A percentile compares a stretch with the other conserved stretches of the same genome.
Conservation (phyloP, 2,888 invertebrate genomes). For the Germaria angustata region DNA sequence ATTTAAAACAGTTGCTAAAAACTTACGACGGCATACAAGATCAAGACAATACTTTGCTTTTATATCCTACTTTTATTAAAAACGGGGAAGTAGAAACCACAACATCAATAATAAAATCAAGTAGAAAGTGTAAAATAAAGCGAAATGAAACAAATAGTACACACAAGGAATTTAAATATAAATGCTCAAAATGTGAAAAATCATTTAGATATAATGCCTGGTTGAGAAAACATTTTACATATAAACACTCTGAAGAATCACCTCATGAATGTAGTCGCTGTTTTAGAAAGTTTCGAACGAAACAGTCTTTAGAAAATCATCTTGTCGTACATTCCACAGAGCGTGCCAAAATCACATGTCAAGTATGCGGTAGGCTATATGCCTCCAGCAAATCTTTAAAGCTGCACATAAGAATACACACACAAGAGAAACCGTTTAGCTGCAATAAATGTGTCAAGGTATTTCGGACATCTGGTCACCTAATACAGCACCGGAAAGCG, state of each 20-base stretch:
- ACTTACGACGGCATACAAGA: not conserved
- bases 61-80: slow-evolving; percentile 16
- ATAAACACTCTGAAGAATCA: slow-evolving; percentile 69
- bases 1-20: slow-evolving; percentile 64
- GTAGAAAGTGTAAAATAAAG: not conserved
- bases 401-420: slow-evolving; percentile 75
- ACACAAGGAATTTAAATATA: slow-evolving; percentile 2
- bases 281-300: slow-evolving; percentile 68
- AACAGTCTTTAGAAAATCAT: slow-evolving; percentile 69
- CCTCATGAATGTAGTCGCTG: slow-evolving; percentile 71
- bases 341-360: slow-evolving; percentile 64
- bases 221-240: slow-evolving; percentile 54
- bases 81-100: not conserved
- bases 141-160: not conserved
- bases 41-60: not conserved
- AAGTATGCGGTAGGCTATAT: slow-evolving; percentile 73
- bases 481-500: slow-evolving; percentile 69
- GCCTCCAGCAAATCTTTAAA: slow-evolving; percentile 71
- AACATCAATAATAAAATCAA: slow-evolving; percentile 11
- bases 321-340: slow-evolving; percentile 67
- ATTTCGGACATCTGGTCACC: slow-evolving; percentile 76
- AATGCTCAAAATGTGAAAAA: slow-evolving; percentile 41
- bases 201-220: slow-evolving; percentile 40
- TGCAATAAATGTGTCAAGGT: slow-evolving; percentile 71
- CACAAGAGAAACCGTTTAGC: slow-evolving; percentile 73